Evolutionary conservation across 2,888 invertebrate genomes (phyloP).

Genomic region (Tolmerus cingulatus): DNA sequence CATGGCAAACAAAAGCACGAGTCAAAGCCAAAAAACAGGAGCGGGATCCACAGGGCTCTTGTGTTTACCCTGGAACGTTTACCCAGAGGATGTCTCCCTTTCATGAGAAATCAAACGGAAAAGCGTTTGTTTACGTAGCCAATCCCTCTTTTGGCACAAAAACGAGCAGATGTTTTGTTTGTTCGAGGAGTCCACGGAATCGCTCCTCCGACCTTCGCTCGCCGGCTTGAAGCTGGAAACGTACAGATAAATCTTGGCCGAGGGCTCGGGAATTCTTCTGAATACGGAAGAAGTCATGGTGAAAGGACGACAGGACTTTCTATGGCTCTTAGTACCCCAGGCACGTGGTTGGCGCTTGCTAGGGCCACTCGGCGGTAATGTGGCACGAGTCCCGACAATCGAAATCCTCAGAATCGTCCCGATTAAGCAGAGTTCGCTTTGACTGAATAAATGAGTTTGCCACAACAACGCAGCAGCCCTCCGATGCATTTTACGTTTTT

Average conservation of each 20-base stretch:
- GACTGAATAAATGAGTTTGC: constrained; percentile 23
- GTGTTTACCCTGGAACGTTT: not conserved
- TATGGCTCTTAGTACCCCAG: not conserved
- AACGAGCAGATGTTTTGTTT: constrained; percentile 26
- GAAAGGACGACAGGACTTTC: not conserved
- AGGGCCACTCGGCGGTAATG: not conserved
- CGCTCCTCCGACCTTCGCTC: not conserved
- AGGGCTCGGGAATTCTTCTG: not conserved
- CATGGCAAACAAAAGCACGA: constrained; percentile 3
- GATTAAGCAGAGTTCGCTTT: constrained; percentile 10
- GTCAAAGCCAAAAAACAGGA: constrained; percentile 6
- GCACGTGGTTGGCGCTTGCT: constrained; percentile 31
- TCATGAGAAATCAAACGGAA: constrained; percentile 37
- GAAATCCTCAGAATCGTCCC: not conserved
- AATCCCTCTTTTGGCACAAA: constrained; percentile 30
- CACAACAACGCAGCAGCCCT: not conserved
- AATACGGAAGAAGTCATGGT: not conserved
- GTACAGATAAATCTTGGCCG: constrained; percentile 6
- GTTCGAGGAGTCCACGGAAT: constrained; percentile 9
- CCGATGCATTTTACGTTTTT: not conserved
- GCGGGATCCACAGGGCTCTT: not conserved
- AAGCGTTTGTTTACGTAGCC: constrained; percentile 36
- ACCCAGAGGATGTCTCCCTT: constrained; percentile 14
- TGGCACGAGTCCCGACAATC: not conserved
- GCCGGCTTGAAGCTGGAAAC: not conserved